Evolutionary conservation across 2,888 invertebrate species (phyloP).

Genomic region (Apocheima hispidaria): DNA sequence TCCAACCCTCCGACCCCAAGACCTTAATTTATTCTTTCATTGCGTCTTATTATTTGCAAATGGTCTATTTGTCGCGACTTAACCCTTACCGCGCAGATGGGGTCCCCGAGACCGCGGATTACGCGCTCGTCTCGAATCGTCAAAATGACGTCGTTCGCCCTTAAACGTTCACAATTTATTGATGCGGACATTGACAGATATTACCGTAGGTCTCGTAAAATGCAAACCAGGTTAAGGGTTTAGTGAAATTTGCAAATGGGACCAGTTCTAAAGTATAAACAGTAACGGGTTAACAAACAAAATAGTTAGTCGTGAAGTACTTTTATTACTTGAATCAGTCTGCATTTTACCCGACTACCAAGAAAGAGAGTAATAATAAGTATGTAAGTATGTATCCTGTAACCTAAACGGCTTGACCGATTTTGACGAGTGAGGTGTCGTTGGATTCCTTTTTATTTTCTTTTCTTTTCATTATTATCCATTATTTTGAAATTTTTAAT

Average conservation of each 20-base stretch:
- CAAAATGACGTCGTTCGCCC: slow-evolving; percentile 81
- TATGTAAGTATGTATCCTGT: no score
- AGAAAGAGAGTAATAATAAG: no score
- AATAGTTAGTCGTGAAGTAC: no score
- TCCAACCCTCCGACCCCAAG: slow-evolving; percentile 43
- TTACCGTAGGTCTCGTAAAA: slow-evolving; percentile 82
- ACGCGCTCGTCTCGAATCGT: slow-evolving; percentile 76
- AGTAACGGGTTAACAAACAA: slow-evolving; percentile 8
- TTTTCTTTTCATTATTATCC: no score
- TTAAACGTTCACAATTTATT: slow-evolving; percentile 83
- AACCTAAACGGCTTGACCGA: no score
- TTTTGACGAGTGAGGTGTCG: no score
- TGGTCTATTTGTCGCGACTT: slow-evolving; percentile 85
- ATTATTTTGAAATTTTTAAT: no score
- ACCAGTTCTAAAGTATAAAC: slow-evolving; percentile 55
- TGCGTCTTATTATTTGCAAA: slow-evolving; percentile 86
- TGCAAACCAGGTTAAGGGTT: slow-evolving; percentile 82
- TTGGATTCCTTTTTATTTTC: no score
- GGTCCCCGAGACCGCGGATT: slow-evolving; percentile 80
- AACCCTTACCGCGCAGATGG: slow-evolving; percentile 84
- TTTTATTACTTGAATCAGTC: no score
- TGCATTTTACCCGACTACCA: no score
- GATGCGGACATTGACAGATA: slow-evolving; percentile 86
- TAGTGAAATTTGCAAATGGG: slow-evolving; percentile 81
- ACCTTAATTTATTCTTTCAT: slow-evolving; percentile 85